Evolutionary conservation across 2,888 invertebrate species (phyloP).

Genomic region (Schrankia costaestrigalis): DNA sequence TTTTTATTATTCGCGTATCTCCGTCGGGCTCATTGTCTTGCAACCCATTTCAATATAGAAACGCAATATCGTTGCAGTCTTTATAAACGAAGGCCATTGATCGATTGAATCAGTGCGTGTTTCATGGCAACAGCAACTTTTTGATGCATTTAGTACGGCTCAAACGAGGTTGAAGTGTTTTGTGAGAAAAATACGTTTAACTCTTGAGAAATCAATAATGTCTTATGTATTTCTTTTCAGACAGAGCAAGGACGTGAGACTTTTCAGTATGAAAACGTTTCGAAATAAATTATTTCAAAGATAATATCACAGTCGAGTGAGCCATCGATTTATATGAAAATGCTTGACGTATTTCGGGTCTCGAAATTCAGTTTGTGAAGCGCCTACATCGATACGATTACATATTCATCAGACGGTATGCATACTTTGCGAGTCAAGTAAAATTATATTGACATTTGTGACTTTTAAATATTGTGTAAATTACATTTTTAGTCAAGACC

Average conservation of each 20-base stretch:
- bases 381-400: slow-evolving; percentile 43
- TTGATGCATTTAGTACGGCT: too few relatives aligned
- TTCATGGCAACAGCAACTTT: slow-evolving; percentile 10
- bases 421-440: slow-evolving; percentile 33
- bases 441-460: slow-evolving; percentile 39
- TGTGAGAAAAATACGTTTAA: too few relatives aligned
- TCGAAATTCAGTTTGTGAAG: slow-evolving; percentile 28
- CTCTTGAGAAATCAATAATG: slow-evolving; percentile 18
- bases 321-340: slow-evolving; percentile 42
- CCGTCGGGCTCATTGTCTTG: not conserved
- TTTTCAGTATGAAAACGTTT: too few relatives aligned
- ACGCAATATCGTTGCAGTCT: slow-evolving; percentile 9
- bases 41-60: slow-evolving; percentile 1
- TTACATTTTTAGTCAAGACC: too few relatives aligned
- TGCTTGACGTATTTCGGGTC: slow-evolving; percentile 27
- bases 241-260: not conserved
- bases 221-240: slow-evolving; percentile 8
- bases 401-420: slow-evolving; percentile 49
- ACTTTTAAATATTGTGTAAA: slow-evolving; percentile 15
- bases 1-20: not conserved
- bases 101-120: slow-evolving; percentile 5
- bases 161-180: too few relatives aligned
- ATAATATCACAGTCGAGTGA: slow-evolving; percentile 8
- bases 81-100: slow-evolving; percentile 12
- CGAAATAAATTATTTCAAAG: slow-evolving; percentile 4